Conservation (phyloP, 2,113 vertebrate species). For the Gadus chalcogrammus region DNA sequence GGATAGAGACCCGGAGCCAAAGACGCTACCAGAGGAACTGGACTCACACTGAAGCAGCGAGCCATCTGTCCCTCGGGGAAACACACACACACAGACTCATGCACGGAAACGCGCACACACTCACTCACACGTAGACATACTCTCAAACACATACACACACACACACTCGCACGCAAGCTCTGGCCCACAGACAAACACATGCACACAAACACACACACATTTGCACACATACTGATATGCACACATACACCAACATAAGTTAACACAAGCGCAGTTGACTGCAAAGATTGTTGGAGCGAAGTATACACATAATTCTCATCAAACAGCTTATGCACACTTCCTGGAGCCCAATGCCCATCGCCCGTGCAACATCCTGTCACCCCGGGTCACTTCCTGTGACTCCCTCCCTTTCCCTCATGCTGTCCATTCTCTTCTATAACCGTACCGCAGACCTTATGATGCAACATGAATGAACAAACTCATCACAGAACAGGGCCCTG, state of each 20-base stretch:
- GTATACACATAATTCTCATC: too few relatives aligned
- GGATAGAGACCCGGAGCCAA: slow-evolving; percentile 61
- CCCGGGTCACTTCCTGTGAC: too few relatives aligned
- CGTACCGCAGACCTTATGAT: too few relatives aligned
- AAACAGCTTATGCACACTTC: slow-evolving; percentile 21
- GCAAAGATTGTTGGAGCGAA: too few relatives aligned
- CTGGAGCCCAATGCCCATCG: too few relatives aligned
- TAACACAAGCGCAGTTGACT: too few relatives aligned
- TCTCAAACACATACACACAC: slow-evolving; percentile 6
- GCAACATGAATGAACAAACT: too few relatives aligned
- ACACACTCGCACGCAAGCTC: slow-evolving; percentile 1
- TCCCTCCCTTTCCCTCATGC: too few relatives aligned
- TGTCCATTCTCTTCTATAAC: too few relatives aligned
- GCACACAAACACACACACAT: slow-evolving; percentile 1
- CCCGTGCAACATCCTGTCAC: too few relatives aligned
- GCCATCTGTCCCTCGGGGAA: slow-evolving; percentile 66
- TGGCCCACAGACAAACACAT: neutral
- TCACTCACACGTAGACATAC: neutral
- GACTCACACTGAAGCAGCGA: slow-evolving; percentile 36
- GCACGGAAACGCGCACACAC: neutral
- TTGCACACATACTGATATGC: neutral
- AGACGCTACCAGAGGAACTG: slow-evolving; percentile 38
- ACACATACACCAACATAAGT: slow-evolving; percentile 4
- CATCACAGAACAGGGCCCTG: too few relatives aligned
- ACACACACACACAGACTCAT: slow-evolving; percentile 17